Evolutionary conservation across 2,113 vertebrate genomes (phyloP), one percentile per base, ranked within the genome.

Genomic region (Diadophis punctatus): DNA sequence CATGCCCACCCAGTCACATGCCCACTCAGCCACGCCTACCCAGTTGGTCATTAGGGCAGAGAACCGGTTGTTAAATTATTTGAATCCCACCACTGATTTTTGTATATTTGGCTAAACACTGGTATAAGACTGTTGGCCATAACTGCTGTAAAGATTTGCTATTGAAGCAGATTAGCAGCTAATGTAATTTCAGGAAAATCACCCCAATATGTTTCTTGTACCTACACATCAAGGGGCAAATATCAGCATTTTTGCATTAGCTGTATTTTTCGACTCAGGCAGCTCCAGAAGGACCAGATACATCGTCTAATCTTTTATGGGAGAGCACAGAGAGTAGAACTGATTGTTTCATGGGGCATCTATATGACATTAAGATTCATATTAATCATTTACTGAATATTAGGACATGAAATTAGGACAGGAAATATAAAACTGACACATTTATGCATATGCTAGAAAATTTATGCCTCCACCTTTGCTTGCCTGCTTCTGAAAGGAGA

Each of bases 381-480:
- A 94, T 94, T 95, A 87, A 90, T 96, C 90, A 90, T 85, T 68
- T 0, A 86, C 92, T 86, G 90, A 96, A 95, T 55, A 30, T 43
- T 91, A 58, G 94, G 91, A 94, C 91, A 89, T 88, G 91, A 96
- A 96, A 96, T 95, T 93, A 96, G 96, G 95, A 92, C 91, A 93
- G 91, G 95, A 95, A 95, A 94, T 94, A 96, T 95, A 96, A 96
- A 96, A 89, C 53, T 91, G 91, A 95, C 94, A 90, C 84, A 96
- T 96, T 96, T 96, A 94, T 95, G 96, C 95, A 94, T 95, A 95
- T 93, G 94, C 94, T 97, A 95, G 90, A 92, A 94, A 97, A 97
- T 96, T 96, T 95, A 96, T 96, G 95, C 93, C 91, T 94, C 92
- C 94, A 97, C 95, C 95, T 97, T 96, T 96, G 96, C 92, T 96